These are phyloP conservation scores for Polylopha cassiicola DNA, from an alignment of 2,888 invertebrate genomes.

Conservation along the genomic window DNA sequence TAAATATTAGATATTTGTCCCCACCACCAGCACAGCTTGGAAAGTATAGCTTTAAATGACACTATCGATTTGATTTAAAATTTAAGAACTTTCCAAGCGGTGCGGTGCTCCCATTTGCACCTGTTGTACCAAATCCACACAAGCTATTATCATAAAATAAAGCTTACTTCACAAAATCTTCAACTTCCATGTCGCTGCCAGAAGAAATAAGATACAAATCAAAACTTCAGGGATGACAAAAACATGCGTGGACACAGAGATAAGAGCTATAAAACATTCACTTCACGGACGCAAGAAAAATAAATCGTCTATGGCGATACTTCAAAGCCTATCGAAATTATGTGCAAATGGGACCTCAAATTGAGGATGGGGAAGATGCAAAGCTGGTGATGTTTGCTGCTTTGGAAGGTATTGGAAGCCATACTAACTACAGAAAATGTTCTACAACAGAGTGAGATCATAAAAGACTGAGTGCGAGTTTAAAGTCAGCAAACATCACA, in stretches of 20 bases:
- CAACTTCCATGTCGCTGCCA: constrained; percentile 37
- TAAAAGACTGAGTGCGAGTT: constrained; percentile 1
- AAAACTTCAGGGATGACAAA: constrained; percentile 44
- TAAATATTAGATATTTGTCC: constrained; percentile 37
- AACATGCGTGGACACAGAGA: constrained; percentile 77
- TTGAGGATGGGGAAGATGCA: constrained; percentile 61
- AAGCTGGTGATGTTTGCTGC: constrained; percentile 61
- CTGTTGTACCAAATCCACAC: constrained; percentile 36
- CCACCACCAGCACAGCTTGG: constrained; percentile 61
- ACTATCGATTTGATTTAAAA: no score
- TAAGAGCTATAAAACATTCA: constrained; percentile 40
- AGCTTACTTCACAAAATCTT: constrained; percentile 30
- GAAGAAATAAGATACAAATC: constrained; percentile 37
- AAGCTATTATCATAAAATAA: constrained; percentile 28
- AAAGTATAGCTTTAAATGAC: constrained; percentile 21
- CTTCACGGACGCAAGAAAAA: constrained; percentile 35
- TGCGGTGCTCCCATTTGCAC: constrained; percentile 73
- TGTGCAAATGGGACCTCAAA: constrained; percentile 73
- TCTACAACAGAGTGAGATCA: neutral
- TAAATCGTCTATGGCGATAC: constrained; percentile 41
- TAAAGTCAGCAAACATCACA: constrained; percentile 65
- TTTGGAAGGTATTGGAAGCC: constrained; percentile 1
- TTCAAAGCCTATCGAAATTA: constrained; percentile 46
- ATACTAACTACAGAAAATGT: neutral
- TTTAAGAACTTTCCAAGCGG: constrained; percentile 43